A percentile compares a stretch with the other conserved stretches of the same genome.
These are phyloP conservation scores for Drosophila ustulata DNA, from an alignment of 2,888 invertebrate species.

Conservation along the genomic window DNA sequence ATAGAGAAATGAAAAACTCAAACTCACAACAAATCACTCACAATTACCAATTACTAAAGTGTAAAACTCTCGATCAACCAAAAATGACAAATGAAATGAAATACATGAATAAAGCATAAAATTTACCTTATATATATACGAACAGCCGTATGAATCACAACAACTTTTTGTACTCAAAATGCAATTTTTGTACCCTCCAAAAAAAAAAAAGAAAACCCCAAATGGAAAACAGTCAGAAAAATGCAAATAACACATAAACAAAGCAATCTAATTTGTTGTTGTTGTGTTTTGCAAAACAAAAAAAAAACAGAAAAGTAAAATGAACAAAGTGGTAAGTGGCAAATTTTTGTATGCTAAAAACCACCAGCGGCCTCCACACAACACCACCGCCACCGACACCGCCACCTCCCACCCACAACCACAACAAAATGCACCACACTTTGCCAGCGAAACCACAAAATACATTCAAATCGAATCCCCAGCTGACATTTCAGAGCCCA, in stretches of 20 bases:
- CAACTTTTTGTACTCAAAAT: constrained; percentile 66
- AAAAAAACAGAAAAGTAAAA: background rate
- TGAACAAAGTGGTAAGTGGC: constrained; percentile 75
- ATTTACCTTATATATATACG: constrained; percentile 24
- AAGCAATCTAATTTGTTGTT: constrained; percentile 44
- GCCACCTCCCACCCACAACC: constrained; percentile 1
- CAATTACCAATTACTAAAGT: constrained; percentile 56
- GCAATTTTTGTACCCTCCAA: constrained; percentile 53
- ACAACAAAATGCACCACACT: constrained; percentile 32
- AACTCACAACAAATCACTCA: constrained; percentile 48
- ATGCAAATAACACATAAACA: constrained; percentile 23
- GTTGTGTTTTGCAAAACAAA: constrained; percentile 51
- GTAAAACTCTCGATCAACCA: constrained; percentile 54
- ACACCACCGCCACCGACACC: background rate
- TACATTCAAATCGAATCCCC: constrained; percentile 11
- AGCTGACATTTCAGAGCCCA: background rate
- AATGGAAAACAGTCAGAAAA: constrained; percentile 25
- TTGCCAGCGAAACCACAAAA: constrained; percentile 19
- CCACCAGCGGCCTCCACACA: constrained; percentile 33
- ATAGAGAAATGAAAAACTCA: constrained; percentile 18
- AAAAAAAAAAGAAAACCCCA: constrained; percentile 13
- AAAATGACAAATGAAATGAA: constrained; percentile 48
- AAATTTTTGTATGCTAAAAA: constrained; percentile 66
- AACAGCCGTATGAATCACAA: constrained; percentile 48
- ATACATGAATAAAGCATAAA: constrained; percentile 59